Conservation (phyloP, 2,888 invertebrate species). For the Aphrophora alni region DNA sequence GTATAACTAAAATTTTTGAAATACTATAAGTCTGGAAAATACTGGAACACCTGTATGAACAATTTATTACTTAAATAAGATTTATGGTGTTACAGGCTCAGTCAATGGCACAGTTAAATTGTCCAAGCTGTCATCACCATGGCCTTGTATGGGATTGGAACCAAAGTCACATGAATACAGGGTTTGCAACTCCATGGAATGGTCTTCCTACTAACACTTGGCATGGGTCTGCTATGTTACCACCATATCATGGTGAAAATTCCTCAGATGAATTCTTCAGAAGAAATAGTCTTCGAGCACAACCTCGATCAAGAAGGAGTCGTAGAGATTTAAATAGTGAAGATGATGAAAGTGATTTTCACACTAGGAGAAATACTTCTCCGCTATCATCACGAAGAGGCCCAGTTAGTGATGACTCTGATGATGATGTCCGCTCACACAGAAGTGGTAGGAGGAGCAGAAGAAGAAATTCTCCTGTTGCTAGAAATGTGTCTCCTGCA, state of each 20-base stretch:
- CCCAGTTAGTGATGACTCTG: slow-evolving; percentile 34
- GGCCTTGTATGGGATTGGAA: slow-evolving; percentile 50
- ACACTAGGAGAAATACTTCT: slow-evolving; percentile 17
- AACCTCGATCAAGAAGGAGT: slow-evolving; percentile 28
- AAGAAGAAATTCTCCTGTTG: slow-evolving; percentile 31
- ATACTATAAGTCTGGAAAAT: too few species aligned
- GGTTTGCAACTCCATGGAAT: slow-evolving; percentile 33
- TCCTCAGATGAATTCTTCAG: slow-evolving; percentile 44
- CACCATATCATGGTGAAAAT: slow-evolving; percentile 48
- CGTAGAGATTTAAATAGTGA: slow-evolving; percentile 34
- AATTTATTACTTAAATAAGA: too few species aligned
- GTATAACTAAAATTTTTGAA: too few species aligned
- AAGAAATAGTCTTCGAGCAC: slow-evolving; percentile 39
- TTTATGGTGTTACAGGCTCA: slow-evolving; percentile 63
- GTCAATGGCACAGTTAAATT: slow-evolving; percentile 73
- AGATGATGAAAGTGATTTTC: slow-evolving; percentile 29
- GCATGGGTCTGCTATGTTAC: slow-evolving; percentile 45
- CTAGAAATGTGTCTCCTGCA: slow-evolving; percentile 41
- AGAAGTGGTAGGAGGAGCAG: slow-evolving; percentile 30
- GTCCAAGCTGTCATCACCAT: slow-evolving; percentile 61
- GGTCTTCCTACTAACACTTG: slow-evolving; percentile 55
- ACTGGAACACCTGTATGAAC: too few species aligned
- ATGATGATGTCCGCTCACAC: slow-evolving; percentile 34
- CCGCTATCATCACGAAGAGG: slow-evolving; percentile 30
- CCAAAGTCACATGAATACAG: slow-evolving; percentile 19